These are phyloP conservation scores for Allobates femoralis DNA, from an alignment of 2,797 vertebrate genomes.

Conservation along the genomic window DNA sequence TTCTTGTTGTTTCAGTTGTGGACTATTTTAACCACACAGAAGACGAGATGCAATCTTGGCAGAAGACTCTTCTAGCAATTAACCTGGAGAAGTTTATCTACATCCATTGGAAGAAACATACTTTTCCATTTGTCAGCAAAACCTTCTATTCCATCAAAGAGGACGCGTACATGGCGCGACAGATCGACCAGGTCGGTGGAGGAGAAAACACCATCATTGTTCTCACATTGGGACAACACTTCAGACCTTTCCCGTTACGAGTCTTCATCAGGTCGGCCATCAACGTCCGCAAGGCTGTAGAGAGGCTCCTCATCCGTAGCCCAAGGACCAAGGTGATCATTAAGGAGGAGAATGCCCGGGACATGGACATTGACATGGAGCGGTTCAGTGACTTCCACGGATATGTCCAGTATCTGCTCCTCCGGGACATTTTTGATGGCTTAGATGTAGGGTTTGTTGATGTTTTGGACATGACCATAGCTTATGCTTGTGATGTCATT, in stretches of 20 bases:
- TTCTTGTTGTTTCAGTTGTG: slow-evolving; percentile 38
- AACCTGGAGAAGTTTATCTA: slow-evolving; percentile 53
- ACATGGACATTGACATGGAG: slow-evolving; percentile 34
- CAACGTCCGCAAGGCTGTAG: slow-evolving; percentile 63
- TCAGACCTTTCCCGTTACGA: slow-evolving; percentile 48
- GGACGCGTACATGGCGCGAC: not conserved
- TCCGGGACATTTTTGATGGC: slow-evolving; percentile 65
- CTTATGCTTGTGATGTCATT: slow-evolving; percentile 54
- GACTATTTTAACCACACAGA: slow-evolving; percentile 62
- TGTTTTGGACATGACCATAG: slow-evolving; percentile 60
- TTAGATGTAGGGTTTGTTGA: slow-evolving; percentile 43
- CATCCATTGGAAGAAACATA: slow-evolving; percentile 49
- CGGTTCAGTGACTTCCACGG: slow-evolving; percentile 46
- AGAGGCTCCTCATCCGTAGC: slow-evolving; percentile 63
- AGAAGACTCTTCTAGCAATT: slow-evolving; percentile 63
- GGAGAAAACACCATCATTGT: slow-evolving; percentile 29
- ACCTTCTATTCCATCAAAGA: slow-evolving; percentile 59
- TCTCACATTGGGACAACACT: slow-evolving; percentile 53
- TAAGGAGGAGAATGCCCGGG: slow-evolving; percentile 63
- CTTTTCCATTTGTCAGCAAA: slow-evolving; percentile 23
- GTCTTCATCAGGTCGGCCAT: slow-evolving; percentile 60
- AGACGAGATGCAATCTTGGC: slow-evolving; percentile 62
- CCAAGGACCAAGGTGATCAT: slow-evolving; percentile 60
- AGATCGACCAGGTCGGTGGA: slow-evolving; percentile 42
- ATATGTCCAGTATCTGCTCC: slow-evolving; percentile 64